These are phyloP conservation scores for Patella caerulea DNA, from an alignment of 2,888 invertebrate species.

Conservation along the genomic window DNA sequence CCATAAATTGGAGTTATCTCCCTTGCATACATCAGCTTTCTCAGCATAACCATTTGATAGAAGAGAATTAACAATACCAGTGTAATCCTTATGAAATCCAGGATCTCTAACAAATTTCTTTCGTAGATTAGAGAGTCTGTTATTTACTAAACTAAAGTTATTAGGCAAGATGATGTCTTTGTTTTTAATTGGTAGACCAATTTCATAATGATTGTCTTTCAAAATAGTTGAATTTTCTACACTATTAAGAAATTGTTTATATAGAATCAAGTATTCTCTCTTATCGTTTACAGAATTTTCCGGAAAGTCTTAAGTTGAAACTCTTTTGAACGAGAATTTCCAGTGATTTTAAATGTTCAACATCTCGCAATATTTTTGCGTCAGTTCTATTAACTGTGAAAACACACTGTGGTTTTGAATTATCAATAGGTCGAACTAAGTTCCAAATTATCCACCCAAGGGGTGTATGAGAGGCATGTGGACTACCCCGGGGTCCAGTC, in stretches of 20 bases:
- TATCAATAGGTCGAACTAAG: no score
- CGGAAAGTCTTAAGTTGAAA: slow-evolving; percentile 6
- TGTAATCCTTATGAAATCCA: slow-evolving; percentile 16
- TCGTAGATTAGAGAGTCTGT: slow-evolving; percentile 16
- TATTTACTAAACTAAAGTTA: not conserved
- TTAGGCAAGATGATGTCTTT: not conserved
- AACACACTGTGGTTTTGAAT: no score
- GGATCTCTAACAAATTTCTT: slow-evolving; percentile 15
- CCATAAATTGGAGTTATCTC: slow-evolving; percentile 22
- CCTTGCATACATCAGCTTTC: not conserved
- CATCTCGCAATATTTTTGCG: not conserved
- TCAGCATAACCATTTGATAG: slow-evolving; percentile 29
- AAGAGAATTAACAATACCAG: slow-evolving; percentile 4
- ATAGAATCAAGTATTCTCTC: not conserved
- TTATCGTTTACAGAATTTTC: not conserved
- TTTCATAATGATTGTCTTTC: not conserved
- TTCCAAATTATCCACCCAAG: slow-evolving; percentile 23
- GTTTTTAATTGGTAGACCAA: not conserved
- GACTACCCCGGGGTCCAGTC: slow-evolving; percentile 18
- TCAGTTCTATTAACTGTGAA: not conserved
- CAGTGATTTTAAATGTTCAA: slow-evolving; percentile 5
- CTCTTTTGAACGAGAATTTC: not conserved
- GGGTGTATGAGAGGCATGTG: slow-evolving; percentile 18
- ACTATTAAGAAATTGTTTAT: not conserved
- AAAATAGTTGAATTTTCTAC: not conserved